These are phyloP conservation scores for Acanthococcus lagerstroemiae DNA, from an alignment of 2,888 invertebrate genomes.

Conservation along the genomic window DNA sequence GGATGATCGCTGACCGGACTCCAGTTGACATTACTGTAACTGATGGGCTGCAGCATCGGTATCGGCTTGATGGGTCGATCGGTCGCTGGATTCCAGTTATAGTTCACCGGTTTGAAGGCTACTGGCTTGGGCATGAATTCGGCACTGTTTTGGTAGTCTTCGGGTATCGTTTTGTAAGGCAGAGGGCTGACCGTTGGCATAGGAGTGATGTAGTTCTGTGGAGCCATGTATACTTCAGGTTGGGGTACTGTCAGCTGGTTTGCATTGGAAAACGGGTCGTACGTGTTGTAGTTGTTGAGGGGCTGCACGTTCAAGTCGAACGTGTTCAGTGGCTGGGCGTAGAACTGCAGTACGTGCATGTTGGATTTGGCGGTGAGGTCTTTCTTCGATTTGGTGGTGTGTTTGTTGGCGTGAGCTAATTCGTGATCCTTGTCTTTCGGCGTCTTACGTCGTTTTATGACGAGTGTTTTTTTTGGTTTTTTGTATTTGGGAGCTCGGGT, in stretches of 20 bases:
- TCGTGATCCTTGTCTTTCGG: not conserved
- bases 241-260: not conserved
- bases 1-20: not conserved
- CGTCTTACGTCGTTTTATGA: not conserved
- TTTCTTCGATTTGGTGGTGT: not conserved
- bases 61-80: not conserved
- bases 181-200: not conserved
- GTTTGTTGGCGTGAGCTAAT: not conserved
- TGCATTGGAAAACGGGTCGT: too few relatives aligned
- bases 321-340: slow-evolving; percentile 15
- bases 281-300: not conserved
- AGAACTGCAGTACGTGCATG: slow-evolving; percentile 13
- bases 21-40: not conserved
- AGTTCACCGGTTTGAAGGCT: not conserved
- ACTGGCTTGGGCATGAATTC: not conserved
- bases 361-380: slow-evolving; percentile 8
- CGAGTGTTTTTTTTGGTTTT: not conserved
- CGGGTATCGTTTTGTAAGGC: not conserved
- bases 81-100: not conserved
- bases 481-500: not conserved
- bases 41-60: slow-evolving; percentile 9
- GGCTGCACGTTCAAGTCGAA: slow-evolving; percentile 9
- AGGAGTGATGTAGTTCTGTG: not conserved
- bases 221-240: not conserved
- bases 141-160: not conserved